A percentile compares a stretch with the other conserved stretches of the same genome.
Conservation (phyloP, 2,113 vertebrate species). For the Pedionomus torquatus region DNA sequence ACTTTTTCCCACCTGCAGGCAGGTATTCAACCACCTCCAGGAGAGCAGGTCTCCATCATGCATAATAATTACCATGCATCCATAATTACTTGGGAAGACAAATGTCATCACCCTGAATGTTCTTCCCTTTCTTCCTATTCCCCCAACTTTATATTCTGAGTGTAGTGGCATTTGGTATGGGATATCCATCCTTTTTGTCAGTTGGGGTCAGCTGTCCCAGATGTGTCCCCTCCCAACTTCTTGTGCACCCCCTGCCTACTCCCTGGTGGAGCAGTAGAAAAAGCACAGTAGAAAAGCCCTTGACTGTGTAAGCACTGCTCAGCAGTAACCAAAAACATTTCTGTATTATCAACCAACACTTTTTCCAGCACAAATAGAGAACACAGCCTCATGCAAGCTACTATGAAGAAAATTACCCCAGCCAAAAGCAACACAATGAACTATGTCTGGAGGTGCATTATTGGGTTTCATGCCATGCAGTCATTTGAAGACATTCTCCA, state of each 20-base stretch:
- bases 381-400: background rate
- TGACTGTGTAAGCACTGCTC: background rate
- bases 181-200: background rate
- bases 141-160: background rate
- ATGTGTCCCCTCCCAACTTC: background rate
- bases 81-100: background rate
- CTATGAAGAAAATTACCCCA: background rate
- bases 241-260: too few relatives aligned
- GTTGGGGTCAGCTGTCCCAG: background rate
- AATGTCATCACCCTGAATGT: background rate
- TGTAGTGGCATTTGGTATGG: background rate
- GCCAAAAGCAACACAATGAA: background rate
- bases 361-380: background rate
- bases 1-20: background rate
- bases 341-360: background rate
- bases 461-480: background rate
- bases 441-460: background rate
- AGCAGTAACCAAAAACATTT: background rate
- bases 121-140: background rate
- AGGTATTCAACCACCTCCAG: background rate
- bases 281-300: background rate
- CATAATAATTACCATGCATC: accelerated
- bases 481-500: background rate
- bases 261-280: background rate
- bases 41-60: background rate